These are phyloP conservation scores for Ophion costatus DNA, from an alignment of 2,888 invertebrate species.

Conservation along the genomic window DNA sequence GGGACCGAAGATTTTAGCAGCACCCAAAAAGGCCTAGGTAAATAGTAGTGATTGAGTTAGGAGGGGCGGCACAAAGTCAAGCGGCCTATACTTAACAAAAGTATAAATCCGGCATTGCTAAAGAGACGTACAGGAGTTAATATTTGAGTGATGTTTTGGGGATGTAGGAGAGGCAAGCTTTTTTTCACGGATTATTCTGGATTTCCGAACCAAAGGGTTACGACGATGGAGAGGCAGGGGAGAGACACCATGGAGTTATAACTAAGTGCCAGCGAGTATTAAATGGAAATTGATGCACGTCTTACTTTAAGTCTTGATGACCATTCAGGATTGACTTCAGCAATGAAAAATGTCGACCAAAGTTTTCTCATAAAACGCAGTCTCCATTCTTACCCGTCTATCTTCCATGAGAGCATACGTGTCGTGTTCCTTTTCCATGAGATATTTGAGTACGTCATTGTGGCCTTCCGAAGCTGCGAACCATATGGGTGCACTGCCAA, in stretches of 20 bases:
- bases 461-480: slow-evolving; percentile 99
- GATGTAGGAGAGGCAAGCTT: not conserved
- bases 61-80: no score
- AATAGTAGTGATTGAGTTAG: no score
- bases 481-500: slow-evolving; percentile 98
- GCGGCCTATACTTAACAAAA: no score
- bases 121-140: no score
- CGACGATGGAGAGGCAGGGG: no score
- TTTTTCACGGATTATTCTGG: not conserved
- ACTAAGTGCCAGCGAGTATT: no score
- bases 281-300: no score
- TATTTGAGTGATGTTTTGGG: no score
- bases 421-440: slow-evolving; percentile 98
- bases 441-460: slow-evolving; percentile 96
- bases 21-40: no score
- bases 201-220: slow-evolving; percentile 3
- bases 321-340: not conserved
- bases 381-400: slow-evolving; percentile 87
- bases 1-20: no score
- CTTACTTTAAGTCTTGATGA: not conserved
- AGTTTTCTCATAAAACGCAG: not conserved
- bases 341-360: not conserved
- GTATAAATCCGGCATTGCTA: no score
- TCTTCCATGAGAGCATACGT: slow-evolving; percentile 99
- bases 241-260: no score